Conservation (phyloP, 2,113 vertebrate species). For the Mohoua ochrocephala region DNA sequence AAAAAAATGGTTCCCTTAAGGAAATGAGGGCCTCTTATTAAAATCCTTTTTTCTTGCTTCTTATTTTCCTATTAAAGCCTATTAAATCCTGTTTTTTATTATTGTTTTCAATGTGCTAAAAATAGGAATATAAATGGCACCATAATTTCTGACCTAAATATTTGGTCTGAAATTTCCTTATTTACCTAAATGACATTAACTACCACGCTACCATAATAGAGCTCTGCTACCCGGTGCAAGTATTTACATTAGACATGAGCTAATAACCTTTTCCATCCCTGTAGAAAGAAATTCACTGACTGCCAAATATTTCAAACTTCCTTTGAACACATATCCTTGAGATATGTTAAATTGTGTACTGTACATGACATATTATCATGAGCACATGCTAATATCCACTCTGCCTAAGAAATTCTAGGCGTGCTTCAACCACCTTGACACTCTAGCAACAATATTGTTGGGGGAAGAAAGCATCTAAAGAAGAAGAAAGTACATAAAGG, state of each 20-base stretch:
- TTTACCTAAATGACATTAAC: neutral
- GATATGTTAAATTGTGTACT: neutral
- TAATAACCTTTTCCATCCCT: neutral
- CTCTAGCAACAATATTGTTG: neutral
- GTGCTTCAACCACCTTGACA: neutral
- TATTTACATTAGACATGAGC: neutral
- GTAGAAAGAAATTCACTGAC: neutral
- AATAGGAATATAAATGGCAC: neutral
- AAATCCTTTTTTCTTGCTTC: neutral
- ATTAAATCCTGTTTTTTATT: neutral
- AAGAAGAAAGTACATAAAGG: neutral
- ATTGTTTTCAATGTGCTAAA: slow-evolving; percentile 3
- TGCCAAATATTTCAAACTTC: neutral
- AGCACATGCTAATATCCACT: neutral
- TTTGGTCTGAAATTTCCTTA: slow-evolving; percentile 31
- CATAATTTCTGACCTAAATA: slow-evolving; percentile 25
- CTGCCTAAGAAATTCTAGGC: neutral
- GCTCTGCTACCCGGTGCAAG: neutral
- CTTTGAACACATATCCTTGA: neutral
- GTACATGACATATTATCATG: neutral
- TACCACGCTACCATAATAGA: neutral
- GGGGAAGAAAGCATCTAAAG: neutral
- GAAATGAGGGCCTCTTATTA: neutral
- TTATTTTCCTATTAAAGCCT: neutral
- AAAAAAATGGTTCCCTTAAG: neutral